Base-by-base conservation (phyloP, 2,888 invertebrate genomes). In the Pyrrhia umbra region DNA sequence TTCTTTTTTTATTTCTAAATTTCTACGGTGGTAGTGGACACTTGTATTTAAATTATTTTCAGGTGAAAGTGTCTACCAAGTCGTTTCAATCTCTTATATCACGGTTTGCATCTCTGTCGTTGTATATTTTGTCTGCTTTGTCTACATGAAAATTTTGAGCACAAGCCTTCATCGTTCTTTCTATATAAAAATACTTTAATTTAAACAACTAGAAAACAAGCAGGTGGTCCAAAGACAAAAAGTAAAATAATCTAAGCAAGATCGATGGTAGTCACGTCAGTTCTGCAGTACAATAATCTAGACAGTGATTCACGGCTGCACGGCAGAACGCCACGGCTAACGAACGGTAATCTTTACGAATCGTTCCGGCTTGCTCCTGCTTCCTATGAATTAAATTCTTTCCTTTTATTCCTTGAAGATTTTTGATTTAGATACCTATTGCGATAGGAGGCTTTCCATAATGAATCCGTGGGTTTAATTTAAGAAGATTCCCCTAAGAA, bases 331-430 rank as follows among this genome's bases (percentile, higher is more conserved):
- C 39, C 18, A 25, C 65, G 15, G 27, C 73, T 77, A 73, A 72
- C 77, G 73, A 73, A 66, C 73, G 43, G 56, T 73, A 77, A 73
- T 76, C 72, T 57, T 77, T 56, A 77, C 77, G 52, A 77, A 73
- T 72, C 40, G 77, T 25, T 46, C 49, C 18, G n/a, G 37, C 21
- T 34, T 60, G 34, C 37, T 42, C 42, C 34, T 15, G 51, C 42
- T 46, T 37, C 20, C 55, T 51, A 59, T 71, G 57, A 63, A 57
- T 50, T 68, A 59, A 68, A 37, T 39, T 25, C 27, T 58, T 60
- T 46, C 2, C 25, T 60, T 66, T 51, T 73, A 42, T 47, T 25
- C 51, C 40, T 16, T 30, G n/a, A 4, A 42, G 9, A 10, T 46
- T 74, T n/a, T 34, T 27, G 10, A 40, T 23, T 34, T 34, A 6